Conservation (phyloP, 2,797 vertebrate species). For the Manis crassicaudata region DNA sequence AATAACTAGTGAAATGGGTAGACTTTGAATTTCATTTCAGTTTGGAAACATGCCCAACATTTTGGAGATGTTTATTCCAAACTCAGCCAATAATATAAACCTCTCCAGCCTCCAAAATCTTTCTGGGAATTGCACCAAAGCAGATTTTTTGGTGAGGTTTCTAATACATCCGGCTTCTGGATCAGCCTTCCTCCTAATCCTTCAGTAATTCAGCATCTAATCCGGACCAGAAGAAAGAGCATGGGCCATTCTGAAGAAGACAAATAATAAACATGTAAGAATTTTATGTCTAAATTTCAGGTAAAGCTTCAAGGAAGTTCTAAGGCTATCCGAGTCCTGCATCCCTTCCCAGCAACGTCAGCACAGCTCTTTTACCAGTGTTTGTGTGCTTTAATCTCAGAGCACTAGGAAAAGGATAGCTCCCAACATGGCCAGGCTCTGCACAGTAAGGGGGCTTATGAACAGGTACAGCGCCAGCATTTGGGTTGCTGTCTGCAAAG, state of each 20-base stretch:
- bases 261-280: neutral
- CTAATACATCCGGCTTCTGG: slow-evolving; percentile 66
- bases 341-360: neutral
- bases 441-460: neutral
- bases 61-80: slow-evolving; percentile 71
- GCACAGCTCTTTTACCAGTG: too few species aligned
- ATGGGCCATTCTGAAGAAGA: neutral
- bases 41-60: slow-evolving; percentile 55
- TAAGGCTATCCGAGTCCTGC: accelerated
- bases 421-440: neutral
- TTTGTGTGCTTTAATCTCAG: neutral
- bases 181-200: neutral
- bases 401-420: neutral
- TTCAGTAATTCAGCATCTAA: slow-evolving; percentile 29
- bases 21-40: slow-evolving; percentile 71
- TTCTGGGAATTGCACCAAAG: slow-evolving; percentile 72
- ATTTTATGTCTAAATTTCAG: neutral
- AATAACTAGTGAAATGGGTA: slow-evolving; percentile 66
- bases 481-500: neutral
- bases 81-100: slow-evolving; percentile 62
- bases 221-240: neutral
- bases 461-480: neutral
- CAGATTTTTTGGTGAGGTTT: slow-evolving; percentile 46
- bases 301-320: neutral
- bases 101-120: slow-evolving; percentile 67